Evolutionary conservation across 2,797 vertebrate genomes (phyloP).

Genomic region (Poliocrania exsul): DNA sequence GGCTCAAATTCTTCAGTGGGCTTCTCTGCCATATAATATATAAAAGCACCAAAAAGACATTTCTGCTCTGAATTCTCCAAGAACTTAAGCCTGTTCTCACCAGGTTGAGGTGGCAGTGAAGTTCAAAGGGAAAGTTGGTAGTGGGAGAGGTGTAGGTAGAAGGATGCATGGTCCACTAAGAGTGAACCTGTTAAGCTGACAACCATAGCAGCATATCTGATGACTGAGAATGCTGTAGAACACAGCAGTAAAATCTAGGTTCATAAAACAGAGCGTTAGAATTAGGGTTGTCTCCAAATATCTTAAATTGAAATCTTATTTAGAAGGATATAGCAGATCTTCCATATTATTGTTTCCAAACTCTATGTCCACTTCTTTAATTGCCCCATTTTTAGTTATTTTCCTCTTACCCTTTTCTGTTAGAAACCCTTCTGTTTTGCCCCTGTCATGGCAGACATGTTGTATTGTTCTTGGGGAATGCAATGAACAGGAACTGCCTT

Average conservation of each 20-base stretch:
- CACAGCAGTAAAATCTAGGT: neutral
- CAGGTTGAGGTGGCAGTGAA: neutral
- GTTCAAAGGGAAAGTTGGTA: neutral
- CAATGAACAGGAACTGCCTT: neutral
- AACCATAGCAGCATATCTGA: neutral
- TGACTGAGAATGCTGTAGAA: neutral
- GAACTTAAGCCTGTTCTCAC: neutral
- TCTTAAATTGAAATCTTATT: neutral
- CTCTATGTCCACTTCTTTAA: neutral
- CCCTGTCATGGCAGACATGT: neutral
- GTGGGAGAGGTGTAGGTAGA: neutral
- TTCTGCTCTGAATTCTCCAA: neutral
- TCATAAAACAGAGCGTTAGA: neutral
- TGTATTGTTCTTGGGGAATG: neutral
- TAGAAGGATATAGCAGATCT: accelerated
- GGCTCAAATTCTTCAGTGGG: neutral
- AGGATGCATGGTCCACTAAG: neutral
- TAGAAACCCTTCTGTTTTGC: neutral
- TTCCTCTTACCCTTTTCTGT: neutral
- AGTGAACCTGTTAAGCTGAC: neutral
- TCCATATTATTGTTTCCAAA: neutral
- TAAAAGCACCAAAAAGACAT: neutral
- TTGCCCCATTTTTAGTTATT: neutral
- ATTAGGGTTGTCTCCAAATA: neutral
- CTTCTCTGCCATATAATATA: neutral